A percentile compares a stretch with the other conserved stretches of the same genome.
phyloP scores from a whole-genome alignment of 1,140 invertebrate genomes.

The Lepidotrigona ventralis region DNA sequence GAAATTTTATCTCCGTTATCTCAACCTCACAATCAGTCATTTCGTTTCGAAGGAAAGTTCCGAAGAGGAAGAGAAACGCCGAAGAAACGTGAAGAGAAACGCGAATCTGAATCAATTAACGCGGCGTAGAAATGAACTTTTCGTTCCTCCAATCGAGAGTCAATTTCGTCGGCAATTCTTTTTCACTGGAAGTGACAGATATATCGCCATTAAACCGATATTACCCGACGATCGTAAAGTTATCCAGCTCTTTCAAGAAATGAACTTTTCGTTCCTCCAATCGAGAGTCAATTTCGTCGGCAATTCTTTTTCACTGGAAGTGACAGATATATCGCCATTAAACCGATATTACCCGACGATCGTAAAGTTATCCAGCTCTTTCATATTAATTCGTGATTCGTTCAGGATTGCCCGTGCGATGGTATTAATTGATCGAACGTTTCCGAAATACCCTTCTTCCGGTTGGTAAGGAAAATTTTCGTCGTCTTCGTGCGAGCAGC shows the following conservation, averaged over 20 bases:
- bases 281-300: neutral
- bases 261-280: neutral
- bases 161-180: neutral
- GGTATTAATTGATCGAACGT: neutral
- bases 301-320: neutral
- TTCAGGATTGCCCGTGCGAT: neutral
- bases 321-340: neutral
- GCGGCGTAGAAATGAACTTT: neutral
- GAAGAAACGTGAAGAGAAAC: neutral
- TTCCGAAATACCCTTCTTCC: neutral
- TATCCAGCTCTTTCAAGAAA: neutral
- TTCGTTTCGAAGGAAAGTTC: neutral
- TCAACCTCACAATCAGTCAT: too few species aligned
- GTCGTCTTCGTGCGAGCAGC: too few species aligned
- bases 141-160: neutral
- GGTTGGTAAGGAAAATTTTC: neutral
- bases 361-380: neutral
- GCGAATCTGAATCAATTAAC: neutral
- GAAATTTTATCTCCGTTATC: too few species aligned
- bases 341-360: neutral
- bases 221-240: constrained; percentile 1
- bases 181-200: neutral
- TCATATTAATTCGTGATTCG: constrained; percentile 29
- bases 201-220: neutral
- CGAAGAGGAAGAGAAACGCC: too few species aligned